These are phyloP conservation scores for Drosophila ezoana DNA, from an alignment of 2,888 invertebrate species.

Conservation along the genomic window DNA sequence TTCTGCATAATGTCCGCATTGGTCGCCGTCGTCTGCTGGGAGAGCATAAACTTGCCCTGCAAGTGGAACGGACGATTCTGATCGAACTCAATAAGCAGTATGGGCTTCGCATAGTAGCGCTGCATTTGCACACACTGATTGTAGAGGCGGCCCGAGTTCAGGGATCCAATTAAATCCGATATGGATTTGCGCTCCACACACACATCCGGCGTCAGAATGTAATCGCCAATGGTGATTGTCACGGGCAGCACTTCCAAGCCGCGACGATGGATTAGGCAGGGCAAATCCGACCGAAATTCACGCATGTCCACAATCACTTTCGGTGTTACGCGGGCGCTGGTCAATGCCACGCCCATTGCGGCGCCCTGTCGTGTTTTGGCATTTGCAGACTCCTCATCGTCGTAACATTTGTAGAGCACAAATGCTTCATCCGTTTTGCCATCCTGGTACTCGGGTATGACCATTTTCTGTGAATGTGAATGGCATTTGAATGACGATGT, in stretches of 20 bases:
- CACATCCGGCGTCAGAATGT: slow-evolving; percentile 97
- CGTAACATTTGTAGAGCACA: slow-evolving; percentile 81
- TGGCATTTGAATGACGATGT: too few species aligned
- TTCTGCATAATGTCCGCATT: slow-evolving; percentile 93
- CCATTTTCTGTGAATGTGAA: slow-evolving; percentile 89
- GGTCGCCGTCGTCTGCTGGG: slow-evolving; percentile 88
- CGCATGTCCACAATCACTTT: slow-evolving; percentile 97
- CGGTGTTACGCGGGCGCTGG: slow-evolving; percentile 70
- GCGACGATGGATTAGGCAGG: slow-evolving; percentile 95
- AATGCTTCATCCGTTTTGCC: slow-evolving; percentile 90
- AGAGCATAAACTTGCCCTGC: slow-evolving; percentile 93
- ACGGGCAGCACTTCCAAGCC: slow-evolving; percentile 96
- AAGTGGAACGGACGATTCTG: slow-evolving; percentile 95
- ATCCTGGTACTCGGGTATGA: slow-evolving; percentile 94
- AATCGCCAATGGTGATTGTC: slow-evolving; percentile 97
- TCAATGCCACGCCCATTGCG: slow-evolving; percentile 57
- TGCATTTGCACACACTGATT: slow-evolving; percentile 98
- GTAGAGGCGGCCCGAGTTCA: slow-evolving; percentile 97
- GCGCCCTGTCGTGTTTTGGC: slow-evolving; percentile 88
- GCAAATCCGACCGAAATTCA: slow-evolving; percentile 98
- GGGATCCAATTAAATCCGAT: slow-evolving; percentile 97
- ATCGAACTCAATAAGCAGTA: slow-evolving; percentile 98
- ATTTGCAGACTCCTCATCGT: slow-evolving; percentile 84
- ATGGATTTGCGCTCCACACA: slow-evolving; percentile 98
- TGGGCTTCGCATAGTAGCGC: slow-evolving; percentile 93